Evolutionary conservation across 2,113 vertebrate species (phyloP).

Genomic region (Glaucidium brasilianum): DNA sequence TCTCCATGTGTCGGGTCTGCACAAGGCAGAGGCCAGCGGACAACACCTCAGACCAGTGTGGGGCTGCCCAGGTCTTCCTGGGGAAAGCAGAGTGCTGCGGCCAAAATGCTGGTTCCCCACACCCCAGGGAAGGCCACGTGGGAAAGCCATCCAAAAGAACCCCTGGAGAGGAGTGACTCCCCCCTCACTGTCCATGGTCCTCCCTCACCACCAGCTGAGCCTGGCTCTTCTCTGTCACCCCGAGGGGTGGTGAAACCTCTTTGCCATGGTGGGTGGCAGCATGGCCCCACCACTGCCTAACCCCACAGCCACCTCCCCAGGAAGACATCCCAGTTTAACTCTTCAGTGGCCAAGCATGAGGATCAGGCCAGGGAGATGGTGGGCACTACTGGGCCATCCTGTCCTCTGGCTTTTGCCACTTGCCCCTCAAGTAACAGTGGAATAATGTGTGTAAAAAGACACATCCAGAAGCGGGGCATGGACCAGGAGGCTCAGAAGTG

Average conservation of each 20-base stretch:
- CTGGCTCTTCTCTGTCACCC: background rate
- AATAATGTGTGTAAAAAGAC: background rate
- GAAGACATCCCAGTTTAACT: background rate
- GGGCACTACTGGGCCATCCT: background rate
- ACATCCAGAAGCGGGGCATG: background rate
- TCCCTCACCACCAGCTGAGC: background rate
- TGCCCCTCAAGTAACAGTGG: background rate
- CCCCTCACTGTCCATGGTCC: no score
- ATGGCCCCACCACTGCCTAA: background rate
- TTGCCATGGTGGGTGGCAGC: background rate
- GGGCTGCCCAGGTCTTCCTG: background rate
- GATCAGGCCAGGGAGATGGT: background rate
- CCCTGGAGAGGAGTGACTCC: background rate
- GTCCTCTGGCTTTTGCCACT: background rate
- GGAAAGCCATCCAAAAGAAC: background rate
- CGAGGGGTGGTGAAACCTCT: background rate
- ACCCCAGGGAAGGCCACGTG: background rate
- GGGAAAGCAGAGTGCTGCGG: background rate
- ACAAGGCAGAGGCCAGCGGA: background rate
- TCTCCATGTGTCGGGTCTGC: background rate
- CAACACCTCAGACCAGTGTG: background rate
- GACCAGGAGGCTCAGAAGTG: background rate
- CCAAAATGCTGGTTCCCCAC: background rate
- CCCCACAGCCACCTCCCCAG: background rate
- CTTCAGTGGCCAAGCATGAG: fast-evolving